phyloP scores from a whole-genome alignment of 2,888 invertebrate species.

The Agrochola lychnidis region DNA sequence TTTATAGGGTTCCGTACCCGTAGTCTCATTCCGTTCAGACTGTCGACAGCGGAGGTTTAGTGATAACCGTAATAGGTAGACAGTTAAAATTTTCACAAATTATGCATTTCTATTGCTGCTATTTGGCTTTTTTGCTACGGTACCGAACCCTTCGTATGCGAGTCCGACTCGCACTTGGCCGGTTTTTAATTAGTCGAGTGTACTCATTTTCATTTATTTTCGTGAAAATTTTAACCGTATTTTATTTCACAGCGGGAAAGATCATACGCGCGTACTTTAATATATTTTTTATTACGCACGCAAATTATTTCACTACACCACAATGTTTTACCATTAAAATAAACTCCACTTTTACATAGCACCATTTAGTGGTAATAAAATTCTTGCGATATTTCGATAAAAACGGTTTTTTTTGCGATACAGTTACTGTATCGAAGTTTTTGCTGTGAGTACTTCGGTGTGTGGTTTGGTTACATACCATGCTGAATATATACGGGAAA shows the following conservation, averaged over 20 bases:
- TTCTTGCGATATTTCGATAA: slow-evolving; percentile 26
- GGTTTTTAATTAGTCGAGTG: background rate
- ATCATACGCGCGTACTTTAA: slow-evolving; percentile 9
- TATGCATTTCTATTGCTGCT: background rate
- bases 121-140: too few species aligned
- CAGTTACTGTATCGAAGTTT: slow-evolving; percentile 16
- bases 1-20: too few species aligned
- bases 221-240: background rate
- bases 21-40: too few species aligned
- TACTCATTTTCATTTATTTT: background rate
- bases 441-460: background rate
- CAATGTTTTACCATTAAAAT: slow-evolving; percentile 16
- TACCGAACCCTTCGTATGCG: background rate
- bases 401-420: slow-evolving; percentile 29
- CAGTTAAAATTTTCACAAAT: background rate
- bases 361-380: slow-evolving; percentile 37
- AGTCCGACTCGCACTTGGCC: background rate
- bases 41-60: too few species aligned
- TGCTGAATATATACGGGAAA: background rate
- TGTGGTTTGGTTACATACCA: background rate
- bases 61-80: background rate
- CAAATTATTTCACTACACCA: slow-evolving; percentile 33
- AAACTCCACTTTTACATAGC: slow-evolving; percentile 12
- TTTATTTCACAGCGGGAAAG: slow-evolving; percentile 1
- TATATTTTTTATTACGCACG: slow-evolving; percentile 11